These are phyloP conservation scores for Athetis lepigone DNA, from an alignment of 2,888 invertebrate genomes.

Conservation along the genomic window DNA sequence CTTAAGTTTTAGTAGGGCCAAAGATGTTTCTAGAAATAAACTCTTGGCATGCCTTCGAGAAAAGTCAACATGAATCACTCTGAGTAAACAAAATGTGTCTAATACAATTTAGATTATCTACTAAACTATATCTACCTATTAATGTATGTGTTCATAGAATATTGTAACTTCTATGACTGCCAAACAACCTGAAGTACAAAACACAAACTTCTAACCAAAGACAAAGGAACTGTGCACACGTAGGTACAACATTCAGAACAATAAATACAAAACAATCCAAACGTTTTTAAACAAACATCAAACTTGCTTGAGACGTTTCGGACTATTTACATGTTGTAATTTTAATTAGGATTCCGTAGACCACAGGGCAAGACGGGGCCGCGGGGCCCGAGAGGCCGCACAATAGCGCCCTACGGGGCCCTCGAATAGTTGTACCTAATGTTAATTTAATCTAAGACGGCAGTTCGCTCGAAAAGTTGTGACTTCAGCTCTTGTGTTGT, in stretches of 20 bases:
- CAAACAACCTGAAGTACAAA: conserved; percentile 31
- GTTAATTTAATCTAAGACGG: conserved; percentile 90
- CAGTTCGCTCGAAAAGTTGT: conserved; percentile 82
- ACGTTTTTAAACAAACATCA: conserved; percentile 81
- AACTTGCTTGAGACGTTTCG: conserved; percentile 76
- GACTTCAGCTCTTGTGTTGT: conserved; percentile 83
- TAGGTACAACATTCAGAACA: conserved; percentile 46
- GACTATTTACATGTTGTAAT: conserved; percentile 88
- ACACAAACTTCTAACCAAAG: conserved; percentile 17
- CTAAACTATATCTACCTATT: neutral
- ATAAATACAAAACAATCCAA: conserved; percentile 59
- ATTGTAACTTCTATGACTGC: conserved; percentile 17
- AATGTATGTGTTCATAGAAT: conserved; percentile 10
- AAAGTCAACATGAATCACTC: neutral
- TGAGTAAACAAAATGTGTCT: neutral
- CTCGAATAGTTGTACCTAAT: conserved; percentile 86
- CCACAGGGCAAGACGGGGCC: conserved; percentile 78
- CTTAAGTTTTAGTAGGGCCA: neutral
- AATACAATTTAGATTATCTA: neutral
- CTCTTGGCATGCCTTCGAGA: neutral
- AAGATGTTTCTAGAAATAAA: neutral
- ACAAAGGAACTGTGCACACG: conserved; percentile 42
- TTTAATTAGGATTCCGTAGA: conserved; percentile 87
- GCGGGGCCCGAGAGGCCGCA: conserved; percentile 64
- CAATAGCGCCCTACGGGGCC: conserved; percentile 73